Evolutionary conservation across 2,797 vertebrate species (phyloP).

Genomic region (Melanotaenia parkinsoni): DNA sequence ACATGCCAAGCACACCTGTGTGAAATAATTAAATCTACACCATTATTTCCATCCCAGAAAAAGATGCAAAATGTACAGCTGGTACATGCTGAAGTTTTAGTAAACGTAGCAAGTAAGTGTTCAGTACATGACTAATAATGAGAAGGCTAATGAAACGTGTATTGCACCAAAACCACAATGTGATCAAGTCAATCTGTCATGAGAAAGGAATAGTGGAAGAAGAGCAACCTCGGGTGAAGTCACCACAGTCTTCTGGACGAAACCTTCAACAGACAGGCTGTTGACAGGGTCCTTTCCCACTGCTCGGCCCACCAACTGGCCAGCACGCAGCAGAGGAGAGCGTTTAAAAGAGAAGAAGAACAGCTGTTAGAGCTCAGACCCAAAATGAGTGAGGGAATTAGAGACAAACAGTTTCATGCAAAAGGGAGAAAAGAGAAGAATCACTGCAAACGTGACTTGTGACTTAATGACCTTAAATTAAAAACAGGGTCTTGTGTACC

Average conservation of each 20-base stretch:
- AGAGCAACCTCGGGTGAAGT: conserved; percentile 95
- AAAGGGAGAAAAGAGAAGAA: conserved; percentile 14
- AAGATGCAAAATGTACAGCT: conserved; percentile 13
- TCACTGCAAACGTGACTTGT: conserved; percentile 1
- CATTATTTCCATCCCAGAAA: conserved; percentile 40
- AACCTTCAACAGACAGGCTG: conserved; percentile 91
- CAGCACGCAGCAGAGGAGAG: conserved; percentile 66
- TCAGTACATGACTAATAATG: conserved; percentile 10
- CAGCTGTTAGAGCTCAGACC: conserved; percentile 63
- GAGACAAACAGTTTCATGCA: conserved; percentile 41
- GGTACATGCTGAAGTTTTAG: conserved; percentile 4
- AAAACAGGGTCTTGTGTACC: conserved; percentile 28
- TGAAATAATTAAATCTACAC: conserved; percentile 54
- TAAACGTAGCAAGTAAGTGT: conserved; percentile 17
- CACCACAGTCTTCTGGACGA: conserved; percentile 95
- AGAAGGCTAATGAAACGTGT: conserved; percentile 5
- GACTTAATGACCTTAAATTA: conserved; percentile 34
- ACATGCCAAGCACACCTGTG: conserved; percentile 72
- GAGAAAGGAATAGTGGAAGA: conserved; percentile 58
- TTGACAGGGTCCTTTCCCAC: conserved; percentile 88
- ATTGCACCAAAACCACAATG: conserved; percentile 32
- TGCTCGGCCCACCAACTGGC: conserved; percentile 88
- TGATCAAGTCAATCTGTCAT: conserved; percentile 13
- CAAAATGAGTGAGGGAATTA: conserved; percentile 13
- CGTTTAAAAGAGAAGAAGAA: conserved; percentile 68